Conservation (phyloP, 2,797 vertebrate genomes). For the Lycodopsis pacificus region DNA sequence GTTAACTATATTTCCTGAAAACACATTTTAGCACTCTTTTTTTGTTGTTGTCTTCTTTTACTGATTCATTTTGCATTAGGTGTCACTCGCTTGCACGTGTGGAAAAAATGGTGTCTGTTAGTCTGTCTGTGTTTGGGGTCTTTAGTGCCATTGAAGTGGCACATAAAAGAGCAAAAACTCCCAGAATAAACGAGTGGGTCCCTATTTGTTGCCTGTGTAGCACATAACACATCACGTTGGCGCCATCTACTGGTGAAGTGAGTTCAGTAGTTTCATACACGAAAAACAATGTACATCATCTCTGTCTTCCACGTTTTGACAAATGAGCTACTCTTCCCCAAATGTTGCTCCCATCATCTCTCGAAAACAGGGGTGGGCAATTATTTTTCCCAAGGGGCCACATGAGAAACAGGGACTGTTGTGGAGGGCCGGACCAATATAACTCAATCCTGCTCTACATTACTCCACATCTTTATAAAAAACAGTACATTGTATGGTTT, state of each 20-base stretch:
- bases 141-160: too few relatives aligned
- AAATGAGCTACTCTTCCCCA: neutral
- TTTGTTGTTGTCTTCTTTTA: neutral
- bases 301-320: neutral
- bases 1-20: too few relatives aligned
- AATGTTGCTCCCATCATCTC: neutral
- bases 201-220: neutral
- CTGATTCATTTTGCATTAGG: neutral
- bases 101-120: neutral
- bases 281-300: neutral
- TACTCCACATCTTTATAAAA: too few relatives aligned
- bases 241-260: conserved; percentile 69
- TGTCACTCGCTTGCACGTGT: neutral
- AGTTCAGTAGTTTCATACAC: neutral
- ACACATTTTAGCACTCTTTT: neutral
- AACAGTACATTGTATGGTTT: too few relatives aligned
- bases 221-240: neutral
- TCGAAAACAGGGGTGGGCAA: too few relatives aligned
- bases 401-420: too few relatives aligned
- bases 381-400: too few relatives aligned
- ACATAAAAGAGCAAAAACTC: neutral
- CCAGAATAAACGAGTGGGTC: neutral
- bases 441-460: too few relatives aligned
- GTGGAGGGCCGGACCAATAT: too few relatives aligned
- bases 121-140: neutral